Base-by-base conservation (phyloP, 92 coral and sea anemone genomes). In the Parazoanthus darwini region DNA sequence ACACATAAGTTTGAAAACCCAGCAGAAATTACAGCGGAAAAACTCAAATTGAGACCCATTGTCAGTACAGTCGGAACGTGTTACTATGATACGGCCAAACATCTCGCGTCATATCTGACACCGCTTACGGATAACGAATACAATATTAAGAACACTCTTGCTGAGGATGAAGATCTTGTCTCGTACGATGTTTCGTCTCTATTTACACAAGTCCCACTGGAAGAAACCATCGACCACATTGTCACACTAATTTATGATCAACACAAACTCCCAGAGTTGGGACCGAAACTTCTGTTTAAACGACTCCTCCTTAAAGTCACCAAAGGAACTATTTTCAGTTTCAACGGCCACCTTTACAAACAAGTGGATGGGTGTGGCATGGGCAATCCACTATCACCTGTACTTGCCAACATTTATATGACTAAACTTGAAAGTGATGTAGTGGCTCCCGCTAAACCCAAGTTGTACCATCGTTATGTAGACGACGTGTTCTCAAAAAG, bases 131-230 rank as follows among this genome's bases (percentile, higher is more conserved):
- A n/a, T n/a, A n/a, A n/a, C n/a, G n/a, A n/a, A n/a, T n/a, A n/a
- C n/a, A n/a, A n/a, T n/a, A n/a, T n/a, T n/a, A n/a, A n/a, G n/a
- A n/a, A n/a, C n/a, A n/a, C 82, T 42, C 82, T 78, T 42, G 63
- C 82, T 42, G 81, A 85, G 71, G 39, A 85, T 85, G 88, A 85
- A 85, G 77, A 20, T 46, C 81, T 42, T 10, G 81, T 85, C 51
- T 85, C 78, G 22, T 84, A 84, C 54, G 88, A 84, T 66, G 88
- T 66, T 74, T 14, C 82, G 42, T 86, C 89, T 46, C 73, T 86
- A 36, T 86, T 86, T 74, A 75, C 89, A 42, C 89, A 86, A 86
- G 89, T 86, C 51, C 89, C 71, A 13, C 89, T 74, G 25, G 89
- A 86, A 54, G 89, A 86, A 86, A 86, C 89, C 63, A 74, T 86